phyloP scores from a whole-genome alignment of 2,888 invertebrate genomes.

The Prenolepis imparis region DNA sequence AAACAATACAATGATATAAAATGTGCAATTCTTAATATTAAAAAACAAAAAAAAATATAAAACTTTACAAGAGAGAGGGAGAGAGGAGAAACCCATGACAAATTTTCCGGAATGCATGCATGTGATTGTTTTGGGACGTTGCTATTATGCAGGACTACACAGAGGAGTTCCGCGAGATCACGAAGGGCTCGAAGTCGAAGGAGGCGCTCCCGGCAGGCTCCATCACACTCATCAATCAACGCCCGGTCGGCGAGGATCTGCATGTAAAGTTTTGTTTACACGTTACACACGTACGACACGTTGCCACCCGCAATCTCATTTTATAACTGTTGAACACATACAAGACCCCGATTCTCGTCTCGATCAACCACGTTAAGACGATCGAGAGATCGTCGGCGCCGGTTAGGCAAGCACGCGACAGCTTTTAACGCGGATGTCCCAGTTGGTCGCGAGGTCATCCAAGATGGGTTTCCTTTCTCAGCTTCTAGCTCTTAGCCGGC shows the following conservation, averaged over 20 bases:
- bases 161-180: constrained; percentile 98
- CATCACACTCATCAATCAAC: constrained; percentile 98
- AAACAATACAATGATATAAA: constrained; percentile 2
- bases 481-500: constrained; percentile 67
- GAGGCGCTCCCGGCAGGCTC: constrained; percentile 96
- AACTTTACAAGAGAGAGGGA: constrained; percentile 10
- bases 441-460: constrained; percentile 65
- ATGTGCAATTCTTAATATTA: constrained; percentile 5
- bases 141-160: constrained; percentile 94
- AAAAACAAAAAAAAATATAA: neutral
- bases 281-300: constrained; percentile 37
- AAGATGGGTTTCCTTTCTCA: constrained; percentile 73
- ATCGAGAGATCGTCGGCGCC: constrained; percentile 26
- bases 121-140: constrained; percentile 86
- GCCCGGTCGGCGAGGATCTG: constrained; percentile 97
- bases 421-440: constrained; percentile 49
- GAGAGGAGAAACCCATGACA: constrained; percentile 23
- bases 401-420: constrained; percentile 31
- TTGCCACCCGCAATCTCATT: constrained; percentile 69
- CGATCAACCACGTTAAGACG: constrained; percentile 15
- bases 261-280: constrained; percentile 89
- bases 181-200: constrained; percentile 96
- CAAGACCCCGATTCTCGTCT: constrained; percentile 7
- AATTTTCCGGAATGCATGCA: constrained; percentile 87
- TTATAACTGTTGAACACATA: constrained; percentile 64